phyloP scores from a whole-genome alignment of 2,888 invertebrate species.

The Diarsia rubi region DNA sequence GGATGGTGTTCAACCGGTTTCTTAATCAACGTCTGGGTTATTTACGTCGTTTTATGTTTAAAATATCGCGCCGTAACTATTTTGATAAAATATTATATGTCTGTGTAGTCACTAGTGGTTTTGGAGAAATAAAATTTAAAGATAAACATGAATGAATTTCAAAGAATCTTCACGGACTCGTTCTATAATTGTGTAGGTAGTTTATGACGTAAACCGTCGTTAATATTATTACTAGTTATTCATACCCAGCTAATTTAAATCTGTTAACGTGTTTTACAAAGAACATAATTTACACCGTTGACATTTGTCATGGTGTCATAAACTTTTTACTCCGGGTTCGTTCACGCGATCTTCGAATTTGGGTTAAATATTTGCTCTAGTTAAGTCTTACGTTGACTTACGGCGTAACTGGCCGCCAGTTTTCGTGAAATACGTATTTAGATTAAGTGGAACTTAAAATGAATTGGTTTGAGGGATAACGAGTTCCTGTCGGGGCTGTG shows the following conservation, averaged over 20 bases:
- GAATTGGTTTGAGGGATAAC: slow-evolving; percentile 22
- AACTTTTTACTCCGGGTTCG: slow-evolving; percentile 52
- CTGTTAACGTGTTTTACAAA: slow-evolving; percentile 38
- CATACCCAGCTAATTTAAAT: slow-evolving; percentile 48
- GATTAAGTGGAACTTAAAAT: slow-evolving; percentile 7
- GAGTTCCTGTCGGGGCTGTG: too few species aligned
- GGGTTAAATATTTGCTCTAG: slow-evolving; percentile 41
- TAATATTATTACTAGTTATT: slow-evolving; percentile 26
- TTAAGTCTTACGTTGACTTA: slow-evolving; percentile 39
- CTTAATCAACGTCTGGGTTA: slow-evolving; percentile 60
- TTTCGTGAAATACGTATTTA: not conserved
- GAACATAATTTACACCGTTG: slow-evolving; percentile 42
- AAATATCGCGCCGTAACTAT: slow-evolving; percentile 27
- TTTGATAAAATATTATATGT: slow-evolving; percentile 8
- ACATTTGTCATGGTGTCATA: slow-evolving; percentile 55
- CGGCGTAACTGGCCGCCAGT: not conserved
- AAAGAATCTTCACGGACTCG: slow-evolving; percentile 31
- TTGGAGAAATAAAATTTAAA: slow-evolving; percentile 36
- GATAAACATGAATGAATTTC: slow-evolving; percentile 50
- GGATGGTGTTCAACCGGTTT: slow-evolving; percentile 70
- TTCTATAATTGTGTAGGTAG: slow-evolving; percentile 9
- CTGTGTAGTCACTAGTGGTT: slow-evolving; percentile 12
- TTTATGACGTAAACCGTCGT: slow-evolving; percentile 32
- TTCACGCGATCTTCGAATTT: slow-evolving; percentile 58
- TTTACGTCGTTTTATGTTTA: slow-evolving; percentile 49